Percentiles rank a stretch among this genome's conserved stretches.
Evolutionary conservation across 1,140 invertebrate species (phyloP).

Genomic region (Drosophila bocki): DNA sequence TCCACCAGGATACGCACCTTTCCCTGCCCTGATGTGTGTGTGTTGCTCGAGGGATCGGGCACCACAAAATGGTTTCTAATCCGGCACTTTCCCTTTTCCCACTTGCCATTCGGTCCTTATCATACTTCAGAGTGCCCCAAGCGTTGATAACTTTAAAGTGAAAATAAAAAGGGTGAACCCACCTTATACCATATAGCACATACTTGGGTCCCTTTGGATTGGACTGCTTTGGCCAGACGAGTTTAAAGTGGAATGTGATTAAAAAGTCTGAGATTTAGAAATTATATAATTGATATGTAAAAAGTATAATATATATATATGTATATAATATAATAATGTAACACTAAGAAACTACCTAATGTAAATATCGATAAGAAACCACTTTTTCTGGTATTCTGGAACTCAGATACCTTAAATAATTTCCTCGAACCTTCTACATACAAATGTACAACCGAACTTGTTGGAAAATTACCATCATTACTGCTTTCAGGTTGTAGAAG

Average conservation of each 20-base stretch:
- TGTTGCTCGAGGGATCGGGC: conserved; percentile 15
- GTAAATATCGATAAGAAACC: too few species aligned
- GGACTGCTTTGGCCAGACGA: background rate
- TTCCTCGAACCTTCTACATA: background rate
- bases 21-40: conserved; percentile 18
- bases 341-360: too few species aligned
- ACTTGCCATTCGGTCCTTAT: conserved; percentile 63
- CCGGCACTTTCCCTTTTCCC: conserved; percentile 65
- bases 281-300: too few species aligned
- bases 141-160: conserved; percentile 66
- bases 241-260: background rate
- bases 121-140: conserved; percentile 53
- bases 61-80: conserved; percentile 69
- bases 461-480: background rate
- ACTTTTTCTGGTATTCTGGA: too few species aligned
- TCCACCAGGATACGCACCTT: conserved; percentile 55
- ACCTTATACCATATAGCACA: background rate
- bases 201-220: background rate
- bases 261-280: background rate
- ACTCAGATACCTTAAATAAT: too few species aligned
- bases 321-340: too few species aligned
- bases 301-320: too few species aligned
- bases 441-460: background rate
- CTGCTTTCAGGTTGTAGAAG: background rate
- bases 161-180: conserved; percentile 41